Percentiles rank a stretch among this genome's conserved stretches.
phyloP scores from a whole-genome alignment of 2,797 vertebrate genomes.

The Typhlichthys subterraneus region DNA sequence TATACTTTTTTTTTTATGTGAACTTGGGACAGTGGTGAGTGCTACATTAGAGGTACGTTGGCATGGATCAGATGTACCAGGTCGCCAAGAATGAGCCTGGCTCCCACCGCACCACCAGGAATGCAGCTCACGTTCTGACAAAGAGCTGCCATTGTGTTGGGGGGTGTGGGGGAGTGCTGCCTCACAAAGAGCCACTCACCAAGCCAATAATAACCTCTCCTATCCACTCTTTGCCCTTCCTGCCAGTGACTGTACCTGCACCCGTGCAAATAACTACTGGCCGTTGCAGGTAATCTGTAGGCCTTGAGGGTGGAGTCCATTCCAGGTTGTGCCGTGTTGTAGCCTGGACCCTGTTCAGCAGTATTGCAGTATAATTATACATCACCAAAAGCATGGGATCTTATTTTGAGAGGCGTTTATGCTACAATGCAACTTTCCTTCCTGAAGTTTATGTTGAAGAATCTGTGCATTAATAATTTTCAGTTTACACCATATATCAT shows the following conservation, averaged over 20 bases:
- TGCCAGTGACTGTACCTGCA: constrained; percentile 7
- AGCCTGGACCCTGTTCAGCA: constrained; percentile 20
- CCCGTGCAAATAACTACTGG: constrained; percentile 11
- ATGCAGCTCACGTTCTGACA: constrained; percentile 55
- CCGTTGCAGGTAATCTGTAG: constrained; percentile 12
- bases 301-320: neutral
- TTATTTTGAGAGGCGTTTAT: neutral
- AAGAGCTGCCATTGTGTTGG: constrained; percentile 68
- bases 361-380: neutral
- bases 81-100: constrained; percentile 25
- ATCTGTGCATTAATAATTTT: neutral
- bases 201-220: constrained; percentile 59
- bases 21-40: neutral
- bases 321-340: too few relatives aligned
- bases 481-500: neutral
- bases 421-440: constrained; percentile 11
- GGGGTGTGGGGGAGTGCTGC: constrained; percentile 51
- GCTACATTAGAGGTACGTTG: constrained; percentile 26
- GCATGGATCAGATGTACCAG: constrained; percentile 41
- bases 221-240: constrained; percentile 46
- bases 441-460: constrained; percentile 4
- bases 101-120: constrained; percentile 48
- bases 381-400: too few relatives aligned
- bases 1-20: too few relatives aligned
- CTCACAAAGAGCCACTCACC: constrained; percentile 68